Conservation (phyloP, 1,140 invertebrate genomes). For the Protaetia brevitarsis region DNA sequence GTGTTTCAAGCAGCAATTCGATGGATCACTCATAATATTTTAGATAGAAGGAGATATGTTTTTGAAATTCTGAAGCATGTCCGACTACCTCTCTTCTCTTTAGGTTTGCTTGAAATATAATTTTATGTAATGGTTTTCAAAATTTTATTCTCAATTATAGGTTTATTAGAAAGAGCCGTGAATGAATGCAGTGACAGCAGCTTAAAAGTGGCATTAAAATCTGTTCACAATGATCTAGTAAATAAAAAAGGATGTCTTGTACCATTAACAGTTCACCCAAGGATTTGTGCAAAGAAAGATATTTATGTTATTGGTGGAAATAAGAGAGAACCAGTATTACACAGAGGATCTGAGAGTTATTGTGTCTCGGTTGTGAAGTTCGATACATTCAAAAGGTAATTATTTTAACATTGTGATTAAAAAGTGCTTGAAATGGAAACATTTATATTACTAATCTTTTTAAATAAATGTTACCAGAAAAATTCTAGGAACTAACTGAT, state of each 20-base stretch:
- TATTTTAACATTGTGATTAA: neutral
- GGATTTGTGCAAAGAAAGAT: constrained; percentile 79
- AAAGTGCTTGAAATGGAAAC: too few species aligned
- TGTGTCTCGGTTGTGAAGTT: constrained; percentile 78
- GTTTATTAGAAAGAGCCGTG: constrained; percentile 76
- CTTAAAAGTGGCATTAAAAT: constrained; percentile 74
- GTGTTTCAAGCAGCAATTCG: constrained; percentile 86
- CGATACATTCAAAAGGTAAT: constrained; percentile 69
- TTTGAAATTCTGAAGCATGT: constrained; percentile 85
- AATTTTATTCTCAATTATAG: constrained; percentile 40
- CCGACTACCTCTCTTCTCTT: constrained; percentile 79
- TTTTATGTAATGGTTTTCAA: neutral
- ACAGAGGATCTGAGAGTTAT: constrained; percentile 62
- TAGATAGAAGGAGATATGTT: constrained; percentile 74
- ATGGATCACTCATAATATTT: constrained; percentile 85
- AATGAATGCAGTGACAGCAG: constrained; percentile 78
- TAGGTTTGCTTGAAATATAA: constrained; percentile 48
- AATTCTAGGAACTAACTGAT: too few species aligned
- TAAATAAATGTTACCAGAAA: too few species aligned
- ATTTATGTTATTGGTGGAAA: constrained; percentile 90
- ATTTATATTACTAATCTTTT: too few species aligned
- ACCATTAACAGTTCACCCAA: constrained; percentile 69
- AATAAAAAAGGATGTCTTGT: constrained; percentile 75
- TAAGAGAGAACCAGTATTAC: constrained; percentile 71
- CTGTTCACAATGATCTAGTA: constrained; percentile 78